phyloP scores from a whole-genome alignment of 2,797 vertebrate genomes.

The Leuciscus waleckii region DNA sequence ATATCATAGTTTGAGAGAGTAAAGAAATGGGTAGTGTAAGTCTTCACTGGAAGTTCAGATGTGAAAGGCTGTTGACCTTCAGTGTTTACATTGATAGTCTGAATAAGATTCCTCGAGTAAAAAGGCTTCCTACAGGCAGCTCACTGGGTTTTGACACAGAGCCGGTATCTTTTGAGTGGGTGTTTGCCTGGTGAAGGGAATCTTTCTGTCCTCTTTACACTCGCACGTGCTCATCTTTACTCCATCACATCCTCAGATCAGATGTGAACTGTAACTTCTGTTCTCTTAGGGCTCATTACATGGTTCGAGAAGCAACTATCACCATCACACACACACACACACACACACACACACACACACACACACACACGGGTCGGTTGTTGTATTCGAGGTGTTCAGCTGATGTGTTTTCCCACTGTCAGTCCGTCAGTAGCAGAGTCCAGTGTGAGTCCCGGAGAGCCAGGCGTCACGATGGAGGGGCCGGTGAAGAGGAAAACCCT shows the following conservation, averaged over 20 bases:
- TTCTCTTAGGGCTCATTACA: slow-evolving; percentile 2
- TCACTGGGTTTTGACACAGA: background rate
- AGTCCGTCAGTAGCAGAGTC: slow-evolving; percentile 80
- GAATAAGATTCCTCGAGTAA: background rate
- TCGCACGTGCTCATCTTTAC: background rate
- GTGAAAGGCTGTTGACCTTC: background rate
- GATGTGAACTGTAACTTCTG: background rate
- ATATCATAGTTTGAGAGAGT: background rate
- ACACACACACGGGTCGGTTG: background rate
- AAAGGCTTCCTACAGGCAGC: background rate
- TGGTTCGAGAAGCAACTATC: background rate
- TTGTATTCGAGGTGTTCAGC: background rate
- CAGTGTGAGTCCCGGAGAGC: slow-evolving; percentile 79
- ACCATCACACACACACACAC: slow-evolving; percentile 6
- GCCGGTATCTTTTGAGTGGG: background rate
- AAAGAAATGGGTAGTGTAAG: too few species aligned
- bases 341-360: slow-evolving; percentile 5
- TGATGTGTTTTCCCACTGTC: slow-evolving; percentile 38
- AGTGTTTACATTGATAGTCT: background rate
- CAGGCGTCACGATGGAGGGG: slow-evolving; percentile 85
- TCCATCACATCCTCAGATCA: slow-evolving; percentile 1
- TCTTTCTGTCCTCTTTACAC: slow-evolving; percentile 13
- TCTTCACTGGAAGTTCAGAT: background rate
- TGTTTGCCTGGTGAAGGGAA: slow-evolving; percentile 4
- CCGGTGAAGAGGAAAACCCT: slow-evolving; percentile 90